phyloP scores from a whole-genome alignment of 2,888 invertebrate genomes.

The Bibio marci region DNA sequence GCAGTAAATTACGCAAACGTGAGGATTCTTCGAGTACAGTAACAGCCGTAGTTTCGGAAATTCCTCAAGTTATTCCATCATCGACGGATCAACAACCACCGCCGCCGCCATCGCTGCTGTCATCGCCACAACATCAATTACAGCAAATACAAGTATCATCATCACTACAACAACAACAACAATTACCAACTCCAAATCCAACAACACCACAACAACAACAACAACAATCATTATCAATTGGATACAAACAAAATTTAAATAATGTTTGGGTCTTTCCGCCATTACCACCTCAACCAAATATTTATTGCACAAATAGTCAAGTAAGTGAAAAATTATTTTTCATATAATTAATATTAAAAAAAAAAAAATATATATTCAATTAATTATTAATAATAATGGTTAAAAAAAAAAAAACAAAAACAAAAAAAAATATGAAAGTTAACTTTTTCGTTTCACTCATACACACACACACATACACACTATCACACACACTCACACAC shows the following conservation, averaged over 20 bases:
- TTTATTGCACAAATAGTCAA: constrained; percentile 51
- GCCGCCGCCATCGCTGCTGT: too few relatives aligned
- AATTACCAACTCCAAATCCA: constrained; percentile 10
- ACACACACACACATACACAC: too few relatives aligned
- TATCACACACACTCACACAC: too few relatives aligned
- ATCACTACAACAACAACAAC: constrained; percentile 10
- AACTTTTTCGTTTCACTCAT: too few relatives aligned
- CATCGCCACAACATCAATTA: constrained; percentile 13
- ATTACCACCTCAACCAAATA: constrained; percentile 57
- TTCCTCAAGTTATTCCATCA: constrained; percentile 30
- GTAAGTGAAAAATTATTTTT: constrained; percentile 33
- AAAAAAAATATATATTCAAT: too few relatives aligned
- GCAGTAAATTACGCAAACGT: constrained; percentile 75
- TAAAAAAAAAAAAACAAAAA: too few relatives aligned
- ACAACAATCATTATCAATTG: constrained; percentile 32
- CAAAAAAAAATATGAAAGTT: too few relatives aligned
- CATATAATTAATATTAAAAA: too few relatives aligned
- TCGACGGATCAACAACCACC: too few relatives aligned
- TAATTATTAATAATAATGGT: too few relatives aligned
- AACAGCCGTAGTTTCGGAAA: constrained; percentile 39
- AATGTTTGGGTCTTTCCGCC: constrained; percentile 68
- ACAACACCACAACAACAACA: too few relatives aligned
- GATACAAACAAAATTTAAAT: constrained; percentile 45
- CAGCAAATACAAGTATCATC: constrained; percentile 11
- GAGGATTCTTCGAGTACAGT: constrained; percentile 61